Evolutionary conservation across 2,113 vertebrate genomes (phyloP).

Genomic region (Peromyscus polionotus): DNA sequence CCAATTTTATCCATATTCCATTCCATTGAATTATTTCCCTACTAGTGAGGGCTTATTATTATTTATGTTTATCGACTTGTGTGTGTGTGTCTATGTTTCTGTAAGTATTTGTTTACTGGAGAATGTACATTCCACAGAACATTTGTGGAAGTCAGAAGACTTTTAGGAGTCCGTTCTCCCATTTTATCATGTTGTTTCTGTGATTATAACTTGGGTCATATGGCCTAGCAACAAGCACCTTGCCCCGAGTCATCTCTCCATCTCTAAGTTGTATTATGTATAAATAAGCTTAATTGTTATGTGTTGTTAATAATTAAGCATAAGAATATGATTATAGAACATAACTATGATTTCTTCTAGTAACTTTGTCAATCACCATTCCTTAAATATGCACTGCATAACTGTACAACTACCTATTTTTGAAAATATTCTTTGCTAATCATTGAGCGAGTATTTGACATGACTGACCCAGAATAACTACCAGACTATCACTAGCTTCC

Average conservation of each 20-base stretch:
- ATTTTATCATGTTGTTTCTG: background rate
- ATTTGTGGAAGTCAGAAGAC: background rate
- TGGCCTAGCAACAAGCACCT: background rate
- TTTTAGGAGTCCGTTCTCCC: background rate
- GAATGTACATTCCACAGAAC: background rate
- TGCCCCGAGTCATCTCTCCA: background rate
- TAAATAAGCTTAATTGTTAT: no score
- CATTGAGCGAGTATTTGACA: background rate
- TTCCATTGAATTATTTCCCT: background rate
- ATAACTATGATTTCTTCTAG: background rate
- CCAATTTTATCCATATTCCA: background rate
- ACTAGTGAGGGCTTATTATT: background rate
- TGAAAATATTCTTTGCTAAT: background rate
- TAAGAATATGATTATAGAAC: slow-evolving; percentile 25
- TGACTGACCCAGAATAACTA: background rate
- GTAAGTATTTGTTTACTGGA: background rate
- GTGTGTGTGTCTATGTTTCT: background rate
- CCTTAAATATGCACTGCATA: background rate
- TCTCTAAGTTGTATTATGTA: background rate
- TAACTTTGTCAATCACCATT: background rate
- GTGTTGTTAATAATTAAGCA: background rate
- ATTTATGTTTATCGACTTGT: background rate
- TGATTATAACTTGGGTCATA: background rate
- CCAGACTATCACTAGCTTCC: background rate
- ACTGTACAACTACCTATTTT: background rate